phyloP scores from a whole-genome alignment of 2,113 vertebrate species.

The Pelecanus crispus region DNA sequence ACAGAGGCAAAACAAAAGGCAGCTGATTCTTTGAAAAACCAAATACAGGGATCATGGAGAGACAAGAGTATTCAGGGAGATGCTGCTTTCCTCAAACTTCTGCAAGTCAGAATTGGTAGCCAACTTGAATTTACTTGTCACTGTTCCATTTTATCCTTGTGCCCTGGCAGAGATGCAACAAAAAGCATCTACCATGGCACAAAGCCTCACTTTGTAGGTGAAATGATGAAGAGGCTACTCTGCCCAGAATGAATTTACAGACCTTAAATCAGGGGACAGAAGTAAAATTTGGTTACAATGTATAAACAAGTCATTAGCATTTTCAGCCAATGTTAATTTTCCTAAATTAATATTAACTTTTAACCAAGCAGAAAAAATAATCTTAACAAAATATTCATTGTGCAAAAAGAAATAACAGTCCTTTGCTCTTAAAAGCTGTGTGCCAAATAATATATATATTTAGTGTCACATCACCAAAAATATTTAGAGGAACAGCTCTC shows the following conservation, averaged over 20 bases:
- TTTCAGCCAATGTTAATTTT: background rate
- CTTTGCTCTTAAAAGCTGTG: background rate
- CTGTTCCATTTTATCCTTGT: background rate
- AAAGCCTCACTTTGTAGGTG: background rate
- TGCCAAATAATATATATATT: background rate
- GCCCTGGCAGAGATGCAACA: background rate
- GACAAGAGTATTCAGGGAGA: background rate
- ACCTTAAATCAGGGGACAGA: background rate
- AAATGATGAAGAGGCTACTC: background rate
- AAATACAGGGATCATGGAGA: background rate
- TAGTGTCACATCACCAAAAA: background rate
- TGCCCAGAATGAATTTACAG: background rate
- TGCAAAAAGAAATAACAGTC: background rate
- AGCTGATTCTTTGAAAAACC: background rate
- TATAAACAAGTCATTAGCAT: background rate
- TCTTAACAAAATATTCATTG: background rate
- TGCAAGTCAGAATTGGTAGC: background rate
- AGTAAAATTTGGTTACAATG: background rate
- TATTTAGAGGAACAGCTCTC: background rate
- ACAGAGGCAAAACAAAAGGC: background rate
- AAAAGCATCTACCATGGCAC: background rate
- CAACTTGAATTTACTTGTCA: background rate
- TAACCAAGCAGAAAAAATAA: background rate
- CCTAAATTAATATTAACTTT: background rate
- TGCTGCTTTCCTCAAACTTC: background rate